Percentiles rank a stretch among this genome's conserved stretches.
phyloP scores from a whole-genome alignment of 2,888 invertebrate genomes.

The Epirrita christyi region DNA sequence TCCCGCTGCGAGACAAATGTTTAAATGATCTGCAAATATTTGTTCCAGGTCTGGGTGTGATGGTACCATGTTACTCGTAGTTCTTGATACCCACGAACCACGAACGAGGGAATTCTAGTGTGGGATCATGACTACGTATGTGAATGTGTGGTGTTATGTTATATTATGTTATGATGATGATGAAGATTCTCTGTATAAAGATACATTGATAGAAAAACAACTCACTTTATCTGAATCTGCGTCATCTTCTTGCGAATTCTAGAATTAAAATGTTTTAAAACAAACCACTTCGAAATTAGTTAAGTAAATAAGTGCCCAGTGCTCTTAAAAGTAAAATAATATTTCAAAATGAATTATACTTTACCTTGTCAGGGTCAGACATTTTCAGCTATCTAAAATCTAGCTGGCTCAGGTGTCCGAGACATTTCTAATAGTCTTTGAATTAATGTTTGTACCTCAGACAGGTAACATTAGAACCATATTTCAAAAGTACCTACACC shows the following conservation, averaged over 20 bases:
- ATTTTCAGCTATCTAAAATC: constrained; percentile 30
- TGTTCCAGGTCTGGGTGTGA: too few species aligned
- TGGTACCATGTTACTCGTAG: too few species aligned
- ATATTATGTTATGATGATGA: too few species aligned
- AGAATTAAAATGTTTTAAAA: not conserved
- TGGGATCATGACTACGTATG: too few species aligned
- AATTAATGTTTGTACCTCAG: constrained; percentile 23
- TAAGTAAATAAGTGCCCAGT: not conserved
- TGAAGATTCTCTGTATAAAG: too few species aligned
- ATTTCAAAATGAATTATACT: constrained; percentile 2
- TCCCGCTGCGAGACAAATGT: too few species aligned
- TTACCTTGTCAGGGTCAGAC: constrained; percentile 28
- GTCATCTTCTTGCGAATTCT: constrained; percentile 2
- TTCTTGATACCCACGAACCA: too few species aligned
- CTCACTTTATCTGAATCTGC: constrained; percentile 2
- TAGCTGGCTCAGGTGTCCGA: constrained; percentile 22
- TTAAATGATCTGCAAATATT: too few species aligned
- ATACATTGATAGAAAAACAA: not conserved
- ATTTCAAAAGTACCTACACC: constrained; percentile 12
- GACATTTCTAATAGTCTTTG: constrained; percentile 27
- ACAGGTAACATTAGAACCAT: constrained; percentile 18
- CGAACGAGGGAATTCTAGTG: too few species aligned
- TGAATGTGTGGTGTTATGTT: too few species aligned
- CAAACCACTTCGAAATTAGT: not conserved
- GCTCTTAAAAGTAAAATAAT: not conserved